A percentile compares a stretch with the other conserved stretches of the same genome.
Conservation (phyloP, 2,113 vertebrate genomes). For the Suncus etruscus region DNA sequence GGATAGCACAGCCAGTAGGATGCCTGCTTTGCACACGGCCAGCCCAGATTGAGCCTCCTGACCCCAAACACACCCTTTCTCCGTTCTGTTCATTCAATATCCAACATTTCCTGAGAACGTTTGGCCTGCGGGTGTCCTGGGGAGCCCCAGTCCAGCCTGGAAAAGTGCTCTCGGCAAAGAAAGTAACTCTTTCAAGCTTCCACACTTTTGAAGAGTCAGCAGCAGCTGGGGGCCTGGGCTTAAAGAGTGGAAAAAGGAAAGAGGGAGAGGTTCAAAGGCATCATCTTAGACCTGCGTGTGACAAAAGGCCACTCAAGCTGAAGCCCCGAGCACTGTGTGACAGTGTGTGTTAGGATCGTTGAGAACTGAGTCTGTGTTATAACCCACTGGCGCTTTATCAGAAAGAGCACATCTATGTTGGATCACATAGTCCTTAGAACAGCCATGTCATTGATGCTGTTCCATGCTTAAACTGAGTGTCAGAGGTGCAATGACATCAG, state of each 20-base stretch:
- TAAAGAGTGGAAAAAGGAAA: neutral
- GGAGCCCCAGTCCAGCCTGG: neutral
- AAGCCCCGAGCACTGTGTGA: neutral
- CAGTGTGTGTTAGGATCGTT: neutral
- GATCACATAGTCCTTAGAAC: constrained; percentile 9
- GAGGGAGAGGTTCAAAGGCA: neutral
- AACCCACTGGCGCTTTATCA: neutral
- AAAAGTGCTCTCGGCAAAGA: neutral
- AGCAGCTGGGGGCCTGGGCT: neutral
- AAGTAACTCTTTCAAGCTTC: neutral
- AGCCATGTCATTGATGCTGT: neutral
- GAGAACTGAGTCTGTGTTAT: neutral
- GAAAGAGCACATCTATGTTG: neutral
- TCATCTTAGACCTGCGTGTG: neutral
- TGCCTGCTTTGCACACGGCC: too few species aligned
- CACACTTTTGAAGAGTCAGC: neutral
- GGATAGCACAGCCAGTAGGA: too few species aligned
- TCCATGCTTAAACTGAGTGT: neutral
- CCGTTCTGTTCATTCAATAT: neutral
- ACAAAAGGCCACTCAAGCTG: neutral
- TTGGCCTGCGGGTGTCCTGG: neutral
- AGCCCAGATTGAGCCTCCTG: too few species aligned
- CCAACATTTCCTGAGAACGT: neutral
- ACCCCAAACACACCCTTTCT: neutral
- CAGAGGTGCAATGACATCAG: neutral